Percentiles rank a stretch among this genome's conserved stretches.
Conservation (phyloP, 2,888 invertebrate species). For the Drosophila imparisetae region DNA sequence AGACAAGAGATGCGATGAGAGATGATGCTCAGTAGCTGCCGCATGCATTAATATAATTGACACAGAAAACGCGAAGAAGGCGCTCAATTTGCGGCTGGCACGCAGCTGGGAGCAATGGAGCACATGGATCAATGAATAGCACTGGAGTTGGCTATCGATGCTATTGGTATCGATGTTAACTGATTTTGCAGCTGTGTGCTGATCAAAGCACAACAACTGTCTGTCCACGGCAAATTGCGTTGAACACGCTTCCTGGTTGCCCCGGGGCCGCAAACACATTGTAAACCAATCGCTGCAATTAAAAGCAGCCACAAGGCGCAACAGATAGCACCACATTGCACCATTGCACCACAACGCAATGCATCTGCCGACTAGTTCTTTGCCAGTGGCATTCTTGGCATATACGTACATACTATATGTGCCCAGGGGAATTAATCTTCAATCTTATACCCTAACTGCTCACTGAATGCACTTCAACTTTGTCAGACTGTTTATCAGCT, state of each 20-base stretch:
- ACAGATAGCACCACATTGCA: conserved; percentile 33
- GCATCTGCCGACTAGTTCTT: conserved; percentile 61
- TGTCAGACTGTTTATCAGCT: not conserved
- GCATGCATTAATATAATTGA: conserved; percentile 80
- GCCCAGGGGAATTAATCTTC: conserved; percentile 47
- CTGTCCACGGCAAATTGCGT: conserved; percentile 61
- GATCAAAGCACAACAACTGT: conserved; percentile 62
- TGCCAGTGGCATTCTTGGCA: conserved; percentile 55
- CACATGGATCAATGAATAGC: conserved; percentile 9
- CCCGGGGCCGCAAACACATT: conserved; percentile 53
- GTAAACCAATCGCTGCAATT: conserved; percentile 71
- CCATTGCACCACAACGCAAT: conserved; percentile 14
- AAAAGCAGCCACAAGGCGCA: conserved; percentile 66
- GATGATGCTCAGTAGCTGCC: conserved; percentile 53
- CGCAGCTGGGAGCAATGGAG: conserved; percentile 47
- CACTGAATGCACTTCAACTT: conserved; percentile 3
- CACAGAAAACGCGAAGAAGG: conserved; percentile 69
- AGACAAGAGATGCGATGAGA: conserved; percentile 19
- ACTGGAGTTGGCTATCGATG: conserved; percentile 39
- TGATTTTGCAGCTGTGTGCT: conserved; percentile 68
- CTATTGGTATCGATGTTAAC: conserved; percentile 67
- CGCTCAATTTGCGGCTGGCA: conserved; percentile 66
- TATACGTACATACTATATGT: conserved; percentile 10
- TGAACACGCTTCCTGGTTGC: conserved; percentile 70
- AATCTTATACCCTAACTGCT: conserved; percentile 29